Base-by-base conservation (phyloP, 2,797 vertebrate species). In the Scolopax rusticola region DNA sequence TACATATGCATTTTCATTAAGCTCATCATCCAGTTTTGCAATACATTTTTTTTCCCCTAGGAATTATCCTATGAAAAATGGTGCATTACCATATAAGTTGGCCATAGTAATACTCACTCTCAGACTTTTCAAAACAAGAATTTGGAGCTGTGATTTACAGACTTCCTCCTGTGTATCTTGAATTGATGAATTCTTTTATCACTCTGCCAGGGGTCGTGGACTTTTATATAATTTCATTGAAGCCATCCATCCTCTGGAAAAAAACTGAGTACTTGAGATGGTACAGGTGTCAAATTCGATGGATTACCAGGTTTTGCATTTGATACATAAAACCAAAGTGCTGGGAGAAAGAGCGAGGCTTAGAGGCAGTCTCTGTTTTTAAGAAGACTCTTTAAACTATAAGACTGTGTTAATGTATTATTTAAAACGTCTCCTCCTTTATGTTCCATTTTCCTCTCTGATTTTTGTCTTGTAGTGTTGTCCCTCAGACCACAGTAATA, bases 401-500 rank as follows among this genome's bases (percentile, higher is more conserved):
- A 68, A 59, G 19, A 8, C 41, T 57, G 6, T 32, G 41, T n/a
- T 85, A 40, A 88, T 95, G 86, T 71, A 15, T 92, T 70, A 59
- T 93, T 68, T 69, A 69, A 84, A 24, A 93, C n/a, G 20, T 76
- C 77, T 83, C 15, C 77, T 92, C 61, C 73, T 92, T 95, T 79
- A 76, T 89, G 65, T 96, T 94, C 75, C 76, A 2, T 48, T 90
- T 94, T 92, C 77, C 75, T 97, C 38, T 96, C 50, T 96, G 91
- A 73, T 97, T 97, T 89, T 95, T 97, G 92, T 97, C 82, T 89
- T 84, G 67, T 95, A 99, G 99, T 69, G 98, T 99, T 96, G 99
- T 99, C 84, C 99, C 99, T 81, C 99, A 99, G 98, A 99, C 99
- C 89, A 99, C 99, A 32, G 99, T 99, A 79, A 99, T 99, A 77